These are phyloP conservation scores for Ceuthmochares aereus DNA, from an alignment of 2,113 vertebrate genomes.

Conservation along the genomic window DNA sequence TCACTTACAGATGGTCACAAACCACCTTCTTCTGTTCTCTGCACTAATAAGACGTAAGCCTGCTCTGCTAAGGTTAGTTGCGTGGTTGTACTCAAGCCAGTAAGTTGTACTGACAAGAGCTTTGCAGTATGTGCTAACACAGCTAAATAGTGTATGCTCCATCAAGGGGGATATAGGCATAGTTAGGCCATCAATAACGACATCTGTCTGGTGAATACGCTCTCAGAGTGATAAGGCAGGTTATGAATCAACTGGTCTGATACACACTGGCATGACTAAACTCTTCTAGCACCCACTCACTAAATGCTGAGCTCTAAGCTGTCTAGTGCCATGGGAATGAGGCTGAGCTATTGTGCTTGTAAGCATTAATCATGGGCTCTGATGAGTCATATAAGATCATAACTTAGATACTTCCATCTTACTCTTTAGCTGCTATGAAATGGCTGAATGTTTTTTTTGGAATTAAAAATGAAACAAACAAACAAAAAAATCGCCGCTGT, in stretches of 20 bases:
- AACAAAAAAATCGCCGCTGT: background rate
- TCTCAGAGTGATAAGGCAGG: background rate
- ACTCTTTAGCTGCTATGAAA: conserved; percentile 15
- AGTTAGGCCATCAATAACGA: background rate
- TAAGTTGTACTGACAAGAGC: background rate
- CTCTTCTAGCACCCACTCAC: background rate
- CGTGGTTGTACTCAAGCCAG: background rate
- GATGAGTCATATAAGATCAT: background rate
- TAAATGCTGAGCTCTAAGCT: background rate
- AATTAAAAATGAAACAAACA: conserved; percentile 30
- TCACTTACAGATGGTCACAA: background rate
- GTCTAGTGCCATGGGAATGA: background rate
- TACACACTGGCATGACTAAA: background rate
- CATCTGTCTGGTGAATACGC: background rate
- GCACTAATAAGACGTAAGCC: background rate
- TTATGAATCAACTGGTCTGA: conserved; percentile 17
- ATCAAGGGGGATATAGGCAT: background rate
- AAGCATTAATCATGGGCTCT: background rate
- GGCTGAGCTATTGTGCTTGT: background rate
- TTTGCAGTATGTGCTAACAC: background rate
- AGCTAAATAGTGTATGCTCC: background rate
- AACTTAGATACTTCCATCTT: conserved; percentile 29
- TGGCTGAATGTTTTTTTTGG: background rate
- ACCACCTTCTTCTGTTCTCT: background rate
- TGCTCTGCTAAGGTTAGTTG: background rate